These are phyloP conservation scores for Tenthredo livida DNA, from an alignment of 2,888 invertebrate species.

Conservation along the genomic window DNA sequence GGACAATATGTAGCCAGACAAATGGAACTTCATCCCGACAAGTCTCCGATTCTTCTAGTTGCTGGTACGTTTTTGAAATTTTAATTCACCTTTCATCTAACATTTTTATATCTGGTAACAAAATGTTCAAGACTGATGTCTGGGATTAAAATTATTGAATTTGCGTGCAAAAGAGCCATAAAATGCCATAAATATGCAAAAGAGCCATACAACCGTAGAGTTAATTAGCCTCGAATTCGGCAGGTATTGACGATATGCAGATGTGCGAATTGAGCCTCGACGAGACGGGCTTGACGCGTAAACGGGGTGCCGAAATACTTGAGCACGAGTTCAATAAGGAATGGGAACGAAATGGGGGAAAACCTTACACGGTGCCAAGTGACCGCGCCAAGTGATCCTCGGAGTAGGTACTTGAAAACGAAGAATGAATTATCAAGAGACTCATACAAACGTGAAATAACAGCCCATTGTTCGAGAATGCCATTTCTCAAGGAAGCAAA, in stretches of 20 bases:
- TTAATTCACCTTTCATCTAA: neutral
- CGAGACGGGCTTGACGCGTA: slow-evolving; percentile 96
- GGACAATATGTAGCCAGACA: slow-evolving; percentile 98
- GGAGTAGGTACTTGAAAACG: neutral
- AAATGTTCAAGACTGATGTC: neutral
- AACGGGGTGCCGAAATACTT: slow-evolving; percentile 97
- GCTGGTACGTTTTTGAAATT: slow-evolving; percentile 83
- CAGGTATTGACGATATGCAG: slow-evolving; percentile 98
- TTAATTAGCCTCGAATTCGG: slow-evolving; percentile 13
- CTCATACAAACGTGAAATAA: neutral
- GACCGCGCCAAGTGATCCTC: slow-evolving; percentile 77
- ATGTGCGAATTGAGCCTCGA: slow-evolving; percentile 98
- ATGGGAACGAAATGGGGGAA: slow-evolving; percentile 93
- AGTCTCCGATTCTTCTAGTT: slow-evolving; percentile 92
- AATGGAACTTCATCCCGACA: slow-evolving; percentile 98
- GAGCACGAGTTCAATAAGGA: slow-evolving; percentile 97
- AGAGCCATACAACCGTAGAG: neutral
- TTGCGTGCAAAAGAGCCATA: neutral
- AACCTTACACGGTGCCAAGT: slow-evolving; percentile 82
- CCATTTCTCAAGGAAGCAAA: neutral
- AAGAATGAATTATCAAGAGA: neutral
- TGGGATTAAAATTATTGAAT: neutral
- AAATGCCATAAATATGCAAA: no score
- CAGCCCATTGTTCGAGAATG: no score
- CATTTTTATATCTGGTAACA: neutral